Evolutionary conservation across 1,140 invertebrate genomes (phyloP).

Genomic region (Ceratina calcarata): DNA sequence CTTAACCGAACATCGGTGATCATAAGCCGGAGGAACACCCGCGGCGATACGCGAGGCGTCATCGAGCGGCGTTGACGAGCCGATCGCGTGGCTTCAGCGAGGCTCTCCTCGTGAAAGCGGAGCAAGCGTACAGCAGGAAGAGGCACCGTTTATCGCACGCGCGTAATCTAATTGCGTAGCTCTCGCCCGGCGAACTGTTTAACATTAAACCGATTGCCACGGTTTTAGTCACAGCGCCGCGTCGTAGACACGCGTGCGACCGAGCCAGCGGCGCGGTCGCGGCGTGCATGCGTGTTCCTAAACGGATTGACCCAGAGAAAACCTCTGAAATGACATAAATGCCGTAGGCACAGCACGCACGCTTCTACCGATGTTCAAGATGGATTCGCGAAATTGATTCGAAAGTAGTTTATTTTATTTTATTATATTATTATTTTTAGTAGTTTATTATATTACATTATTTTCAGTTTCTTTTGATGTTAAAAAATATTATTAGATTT

Average conservation of each 20-base stretch:
- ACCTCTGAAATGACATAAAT: slow-evolving; percentile 80
- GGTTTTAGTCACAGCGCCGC: slow-evolving; percentile 1
- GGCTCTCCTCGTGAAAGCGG: slow-evolving; percentile 22
- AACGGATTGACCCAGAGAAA: slow-evolving; percentile 80
- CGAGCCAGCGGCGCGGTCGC: background rate
- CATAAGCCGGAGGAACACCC: background rate
- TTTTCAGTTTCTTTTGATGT: no score
- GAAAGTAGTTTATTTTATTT: no score
- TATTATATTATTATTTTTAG: no score
- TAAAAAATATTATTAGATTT: no score
- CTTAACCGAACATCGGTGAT: background rate
- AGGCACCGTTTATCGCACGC: slow-evolving; percentile 29
- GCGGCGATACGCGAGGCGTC: background rate
- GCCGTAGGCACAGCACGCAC: slow-evolving; percentile 63
- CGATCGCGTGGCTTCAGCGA: slow-evolving; percentile 26
- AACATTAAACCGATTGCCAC: slow-evolving; percentile 43
- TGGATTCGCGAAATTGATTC: no score
- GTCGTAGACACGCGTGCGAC: no score
- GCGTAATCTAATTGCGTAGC: slow-evolving; percentile 47
- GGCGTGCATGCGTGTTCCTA: slow-evolving; percentile 64
- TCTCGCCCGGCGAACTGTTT: slow-evolving; percentile 27
- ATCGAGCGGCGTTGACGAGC: slow-evolving; percentile 7
- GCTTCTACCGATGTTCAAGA: slow-evolving; percentile 66
- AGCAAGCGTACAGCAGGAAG: slow-evolving; percentile 14
- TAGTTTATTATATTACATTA: no score